phyloP scores from a whole-genome alignment of 2,797 vertebrate species.

The Nyctibius grandis region DNA sequence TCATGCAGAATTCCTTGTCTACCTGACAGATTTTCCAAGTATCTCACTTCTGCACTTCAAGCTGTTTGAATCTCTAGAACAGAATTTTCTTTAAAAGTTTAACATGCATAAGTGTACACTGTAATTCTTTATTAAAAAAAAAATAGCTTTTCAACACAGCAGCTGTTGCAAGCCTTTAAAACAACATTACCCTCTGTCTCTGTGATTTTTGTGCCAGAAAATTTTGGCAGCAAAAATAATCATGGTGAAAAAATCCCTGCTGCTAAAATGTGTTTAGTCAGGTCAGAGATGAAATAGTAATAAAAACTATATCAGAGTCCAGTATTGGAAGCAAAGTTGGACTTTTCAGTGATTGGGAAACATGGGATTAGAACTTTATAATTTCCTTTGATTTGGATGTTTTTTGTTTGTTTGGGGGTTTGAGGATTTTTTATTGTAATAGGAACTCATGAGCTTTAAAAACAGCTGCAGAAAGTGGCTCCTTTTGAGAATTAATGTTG shows the following conservation, averaged over 20 bases:
- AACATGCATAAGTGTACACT: background rate
- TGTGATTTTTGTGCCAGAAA: slow-evolving; percentile 48
- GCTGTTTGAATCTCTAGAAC: background rate
- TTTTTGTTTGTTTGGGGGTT: background rate
- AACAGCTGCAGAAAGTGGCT: background rate
- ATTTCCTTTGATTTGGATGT: background rate
- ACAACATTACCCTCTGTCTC: slow-evolving; percentile 19
- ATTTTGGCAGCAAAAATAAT: slow-evolving; percentile 35
- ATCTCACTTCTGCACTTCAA: background rate
- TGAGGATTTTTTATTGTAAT: background rate
- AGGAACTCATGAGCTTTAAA: background rate
- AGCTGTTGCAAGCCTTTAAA: slow-evolving; percentile 42
- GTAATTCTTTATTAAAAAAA: slow-evolving; percentile 14
- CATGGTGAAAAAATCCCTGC: background rate
- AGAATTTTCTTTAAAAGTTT: background rate
- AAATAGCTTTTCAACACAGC: slow-evolving; percentile 32
- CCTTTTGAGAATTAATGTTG: background rate
- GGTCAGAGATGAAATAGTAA: background rate
- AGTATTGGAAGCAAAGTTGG: background rate
- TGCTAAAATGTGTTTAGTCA: background rate
- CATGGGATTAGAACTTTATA: background rate
- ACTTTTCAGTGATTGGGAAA: background rate
- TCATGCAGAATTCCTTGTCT: background rate
- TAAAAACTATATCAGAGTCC: background rate
- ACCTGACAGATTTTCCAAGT: background rate